phyloP scores from a whole-genome alignment of 2,113 vertebrate species.

The Chauna torquata region DNA sequence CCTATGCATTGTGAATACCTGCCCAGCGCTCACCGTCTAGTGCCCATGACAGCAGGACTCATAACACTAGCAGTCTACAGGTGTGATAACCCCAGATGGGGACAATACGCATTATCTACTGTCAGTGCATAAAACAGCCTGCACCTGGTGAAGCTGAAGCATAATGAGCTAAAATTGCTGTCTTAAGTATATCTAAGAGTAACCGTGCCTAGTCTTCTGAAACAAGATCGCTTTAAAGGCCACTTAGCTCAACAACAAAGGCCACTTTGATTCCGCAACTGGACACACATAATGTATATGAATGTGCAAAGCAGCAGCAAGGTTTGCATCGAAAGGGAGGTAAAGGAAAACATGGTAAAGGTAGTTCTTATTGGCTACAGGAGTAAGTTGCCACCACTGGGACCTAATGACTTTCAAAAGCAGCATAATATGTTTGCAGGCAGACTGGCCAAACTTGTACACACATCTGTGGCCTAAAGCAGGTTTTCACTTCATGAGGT shows the following conservation, averaged over 20 bases:
- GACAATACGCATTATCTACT: background rate
- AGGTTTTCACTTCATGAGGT: background rate
- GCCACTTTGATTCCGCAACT: background rate
- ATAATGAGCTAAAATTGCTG: background rate
- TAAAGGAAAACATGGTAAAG: background rate
- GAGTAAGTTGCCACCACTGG: background rate
- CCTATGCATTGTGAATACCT: accelerated
- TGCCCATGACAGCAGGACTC: background rate
- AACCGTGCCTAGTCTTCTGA: background rate
- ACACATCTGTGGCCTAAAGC: background rate
- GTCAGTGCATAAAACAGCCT: background rate
- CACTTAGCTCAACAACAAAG: background rate
- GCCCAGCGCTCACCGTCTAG: background rate
- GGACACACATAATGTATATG: background rate
- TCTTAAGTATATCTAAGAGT: background rate
- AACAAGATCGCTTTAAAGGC: background rate
- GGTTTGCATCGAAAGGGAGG: background rate
- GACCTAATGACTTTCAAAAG: background rate
- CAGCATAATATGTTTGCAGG: background rate
- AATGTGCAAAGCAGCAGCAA: background rate
- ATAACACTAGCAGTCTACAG: accelerated
- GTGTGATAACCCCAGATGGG: background rate
- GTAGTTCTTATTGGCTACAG: background rate
- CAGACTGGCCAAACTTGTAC: background rate
- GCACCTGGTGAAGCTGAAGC: background rate